A percentile compares a stretch with the other conserved stretches of the same genome.
Conservation (phyloP, 2,113 vertebrate species). For the Chinchilla lanigera region DNA sequence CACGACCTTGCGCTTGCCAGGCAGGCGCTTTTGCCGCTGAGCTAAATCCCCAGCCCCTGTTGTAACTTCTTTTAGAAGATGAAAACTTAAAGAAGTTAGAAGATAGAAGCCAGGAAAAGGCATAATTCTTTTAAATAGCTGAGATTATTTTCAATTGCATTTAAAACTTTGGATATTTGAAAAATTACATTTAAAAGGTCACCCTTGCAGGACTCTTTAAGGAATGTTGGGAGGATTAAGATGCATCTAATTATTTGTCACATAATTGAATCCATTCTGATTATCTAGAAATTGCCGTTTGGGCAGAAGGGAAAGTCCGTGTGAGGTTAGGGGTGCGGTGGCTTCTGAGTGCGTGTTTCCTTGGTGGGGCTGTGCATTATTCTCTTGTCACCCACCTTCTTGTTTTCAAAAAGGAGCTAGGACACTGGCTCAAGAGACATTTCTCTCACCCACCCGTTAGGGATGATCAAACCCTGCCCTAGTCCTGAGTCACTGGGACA, state of each 20-base stretch:
- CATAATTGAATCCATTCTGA: not conserved
- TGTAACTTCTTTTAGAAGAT: slow-evolving; percentile 43
- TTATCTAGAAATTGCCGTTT: not conserved
- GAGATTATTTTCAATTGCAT: not conserved
- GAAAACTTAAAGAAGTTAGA: slow-evolving; percentile 57
- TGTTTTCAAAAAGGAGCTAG: not conserved
- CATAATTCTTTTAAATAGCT: slow-evolving; percentile 44
- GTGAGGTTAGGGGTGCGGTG: not conserved
- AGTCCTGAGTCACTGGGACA: not conserved
- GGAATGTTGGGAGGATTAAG: not conserved
- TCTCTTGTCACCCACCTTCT: not conserved
- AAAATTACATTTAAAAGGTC: not conserved
- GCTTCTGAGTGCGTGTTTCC: not conserved
- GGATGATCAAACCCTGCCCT: not conserved
- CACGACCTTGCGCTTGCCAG: too few relatives aligned
- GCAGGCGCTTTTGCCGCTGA: too few relatives aligned
- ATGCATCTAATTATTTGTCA: not conserved
- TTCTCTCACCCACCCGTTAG: not conserved
- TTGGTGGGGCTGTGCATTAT: not conserved
- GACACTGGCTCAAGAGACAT: not conserved
- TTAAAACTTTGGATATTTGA: not conserved
- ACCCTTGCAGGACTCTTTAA: slow-evolving; percentile 14
- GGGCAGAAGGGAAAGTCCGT: not conserved
- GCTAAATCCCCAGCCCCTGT: too few relatives aligned
- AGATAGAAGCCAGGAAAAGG: slow-evolving; percentile 51